Percentiles rank a stretch among this genome's conserved stretches.
These are phyloP conservation scores for Mustela lutreola DNA, from an alignment of 2,113 vertebrate genomes.

Conservation along the genomic window DNA sequence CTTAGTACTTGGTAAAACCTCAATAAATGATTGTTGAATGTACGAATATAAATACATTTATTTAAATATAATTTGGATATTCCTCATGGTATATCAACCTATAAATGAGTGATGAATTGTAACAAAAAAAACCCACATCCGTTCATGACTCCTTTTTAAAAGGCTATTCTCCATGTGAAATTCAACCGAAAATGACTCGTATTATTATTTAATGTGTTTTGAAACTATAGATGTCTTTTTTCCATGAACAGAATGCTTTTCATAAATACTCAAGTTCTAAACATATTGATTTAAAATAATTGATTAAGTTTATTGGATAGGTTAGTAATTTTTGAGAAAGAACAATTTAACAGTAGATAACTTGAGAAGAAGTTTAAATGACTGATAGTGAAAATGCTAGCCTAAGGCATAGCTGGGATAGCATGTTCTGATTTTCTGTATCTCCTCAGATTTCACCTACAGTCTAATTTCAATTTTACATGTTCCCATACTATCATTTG, in stretches of 20 bases:
- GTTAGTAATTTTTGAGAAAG: constrained; percentile 11
- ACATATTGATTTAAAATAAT: not conserved
- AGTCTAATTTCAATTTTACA: constrained; percentile 59
- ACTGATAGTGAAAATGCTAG: not conserved
- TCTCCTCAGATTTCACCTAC: constrained; percentile 57
- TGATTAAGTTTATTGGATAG: not conserved
- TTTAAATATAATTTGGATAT: constrained; percentile 1
- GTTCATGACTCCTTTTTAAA: not conserved
- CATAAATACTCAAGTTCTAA: not conserved
- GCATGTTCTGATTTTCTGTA: constrained; percentile 11
- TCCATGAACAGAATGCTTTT: not conserved
- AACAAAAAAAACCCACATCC: not conserved
- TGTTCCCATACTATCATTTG: constrained; percentile 62
- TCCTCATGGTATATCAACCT: not conserved
- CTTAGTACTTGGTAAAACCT: not conserved
- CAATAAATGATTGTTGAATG: not conserved
- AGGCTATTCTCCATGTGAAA: not conserved
- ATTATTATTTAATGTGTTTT: constrained; percentile 27
- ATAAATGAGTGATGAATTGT: not conserved
- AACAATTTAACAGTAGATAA: not conserved
- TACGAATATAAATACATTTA: not conserved
- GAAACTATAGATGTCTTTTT: not conserved
- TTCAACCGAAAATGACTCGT: not conserved
- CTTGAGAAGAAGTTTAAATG: not conserved
- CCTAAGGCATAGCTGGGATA: no score